phyloP scores from a whole-genome alignment of 2,113 vertebrate species.

The Paralichthys olivaceus region DNA sequence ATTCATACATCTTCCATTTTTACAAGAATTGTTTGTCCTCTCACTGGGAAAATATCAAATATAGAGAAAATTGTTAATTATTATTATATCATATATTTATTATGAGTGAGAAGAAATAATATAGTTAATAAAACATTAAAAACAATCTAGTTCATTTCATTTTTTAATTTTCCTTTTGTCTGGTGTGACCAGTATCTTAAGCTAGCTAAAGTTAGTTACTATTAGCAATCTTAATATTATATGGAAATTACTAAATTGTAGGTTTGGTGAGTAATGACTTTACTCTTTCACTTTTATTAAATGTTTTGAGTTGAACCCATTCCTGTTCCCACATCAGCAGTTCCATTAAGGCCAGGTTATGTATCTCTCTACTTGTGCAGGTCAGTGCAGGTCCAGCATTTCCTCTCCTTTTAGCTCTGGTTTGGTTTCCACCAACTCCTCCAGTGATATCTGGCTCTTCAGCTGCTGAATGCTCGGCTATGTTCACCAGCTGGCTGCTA shows the following conservation, averaged over 20 bases:
- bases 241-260: neutral
- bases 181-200: neutral
- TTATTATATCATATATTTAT: too few species aligned
- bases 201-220: neutral
- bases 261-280: constrained; percentile 15
- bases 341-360: too few species aligned
- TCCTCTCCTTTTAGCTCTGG: too few species aligned
- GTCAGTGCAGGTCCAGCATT: too few species aligned
- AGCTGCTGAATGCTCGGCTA: too few species aligned
- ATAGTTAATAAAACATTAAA: neutral
- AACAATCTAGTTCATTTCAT: neutral
- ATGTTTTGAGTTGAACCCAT: too few species aligned
- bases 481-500: too few species aligned
- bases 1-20: neutral
- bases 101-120: neutral
- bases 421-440: too few species aligned
- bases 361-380: too few species aligned
- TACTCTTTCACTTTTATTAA: too few species aligned
- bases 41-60: neutral
- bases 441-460: too few species aligned
- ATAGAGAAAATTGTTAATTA: neutral
- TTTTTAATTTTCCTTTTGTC: neutral
- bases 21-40: neutral
- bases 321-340: too few species aligned
- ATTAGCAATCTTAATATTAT: neutral